Evolutionary conservation across 1,140 invertebrate species (phyloP).

Genomic region (Cecropterus lyciades): DNA sequence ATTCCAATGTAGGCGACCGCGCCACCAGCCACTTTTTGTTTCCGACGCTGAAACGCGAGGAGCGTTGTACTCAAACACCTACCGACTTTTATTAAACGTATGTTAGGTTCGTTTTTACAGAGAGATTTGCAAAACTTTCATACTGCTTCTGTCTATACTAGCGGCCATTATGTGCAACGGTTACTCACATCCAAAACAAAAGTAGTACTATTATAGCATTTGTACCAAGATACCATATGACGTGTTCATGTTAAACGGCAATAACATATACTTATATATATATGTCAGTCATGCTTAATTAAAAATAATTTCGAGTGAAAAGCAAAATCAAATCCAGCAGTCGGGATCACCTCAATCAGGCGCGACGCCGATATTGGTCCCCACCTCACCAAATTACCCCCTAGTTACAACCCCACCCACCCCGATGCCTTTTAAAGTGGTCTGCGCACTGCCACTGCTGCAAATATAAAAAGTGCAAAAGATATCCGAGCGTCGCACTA

Average conservation of each 20-base stretch:
- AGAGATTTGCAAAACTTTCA: conserved; percentile 53
- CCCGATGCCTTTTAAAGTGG: conserved; percentile 82
- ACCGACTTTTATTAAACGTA: conserved; percentile 80
- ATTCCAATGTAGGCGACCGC: conserved; percentile 83
- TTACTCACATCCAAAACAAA: background rate
- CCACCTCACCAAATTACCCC: conserved; percentile 81
- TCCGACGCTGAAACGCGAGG: conserved; percentile 79
- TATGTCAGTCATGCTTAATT: conserved; percentile 40
- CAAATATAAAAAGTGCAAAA: conserved; percentile 82
- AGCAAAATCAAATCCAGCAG: conserved; percentile 72
- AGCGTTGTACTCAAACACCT: conserved; percentile 80
- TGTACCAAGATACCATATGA: background rate
- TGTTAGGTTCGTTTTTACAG: conserved; percentile 54
- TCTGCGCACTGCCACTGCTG: conserved; percentile 79
- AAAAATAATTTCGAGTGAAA: conserved; percentile 56
- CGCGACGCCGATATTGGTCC: conserved; percentile 79
- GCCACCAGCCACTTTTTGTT: conserved; percentile 81
- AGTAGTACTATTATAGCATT: background rate
- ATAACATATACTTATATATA: conserved; percentile 13
- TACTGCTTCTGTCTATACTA: conserved; percentile 27
- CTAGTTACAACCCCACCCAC: conserved; percentile 77
- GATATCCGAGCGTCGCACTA: conserved; percentile 70
- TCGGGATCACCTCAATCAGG: conserved; percentile 81
- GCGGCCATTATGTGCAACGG: conserved; percentile 6
- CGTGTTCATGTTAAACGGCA: background rate